Percentiles rank a stretch among this genome's conserved stretches.
phyloP scores from a whole-genome alignment of 2,113 vertebrate species.

The Malurus melanocephalus region DNA sequence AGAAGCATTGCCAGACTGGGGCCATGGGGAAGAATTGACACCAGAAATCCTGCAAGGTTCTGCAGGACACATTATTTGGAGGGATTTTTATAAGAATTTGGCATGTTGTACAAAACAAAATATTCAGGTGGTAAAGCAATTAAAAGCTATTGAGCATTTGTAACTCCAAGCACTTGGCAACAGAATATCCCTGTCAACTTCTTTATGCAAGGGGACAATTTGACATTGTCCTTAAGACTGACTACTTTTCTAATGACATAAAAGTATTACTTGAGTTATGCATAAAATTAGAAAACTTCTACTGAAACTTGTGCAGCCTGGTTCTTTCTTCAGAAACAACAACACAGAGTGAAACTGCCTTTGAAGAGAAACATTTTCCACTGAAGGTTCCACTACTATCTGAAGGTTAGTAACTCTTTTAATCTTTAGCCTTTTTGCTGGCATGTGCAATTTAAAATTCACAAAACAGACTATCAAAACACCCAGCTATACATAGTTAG shows the following conservation, averaged over 20 bases:
- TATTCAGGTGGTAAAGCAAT: background rate
- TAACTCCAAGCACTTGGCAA: background rate
- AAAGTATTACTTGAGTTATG: background rate
- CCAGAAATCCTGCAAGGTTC: background rate
- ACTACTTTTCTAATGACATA: background rate
- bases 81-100: background rate
- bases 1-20: background rate
- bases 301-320: background rate
- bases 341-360: background rate
- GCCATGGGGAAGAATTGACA: background rate
- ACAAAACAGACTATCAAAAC: constrained; percentile 36
- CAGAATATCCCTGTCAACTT: background rate
- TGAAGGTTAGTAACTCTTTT: constrained; percentile 42
- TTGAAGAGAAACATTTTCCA: constrained; percentile 18
- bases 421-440: constrained; percentile 49
- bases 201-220: background rate
- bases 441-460: constrained; percentile 41
- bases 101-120: background rate
- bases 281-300: background rate
- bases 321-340: constrained; percentile 10
- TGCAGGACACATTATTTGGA: background rate
- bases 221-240: background rate
- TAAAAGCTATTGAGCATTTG: background rate
- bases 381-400: background rate
- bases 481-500: background rate